These are phyloP conservation scores for Trinectes maculatus DNA, from an alignment of 2,113 vertebrate species.

Conservation along the genomic window DNA sequence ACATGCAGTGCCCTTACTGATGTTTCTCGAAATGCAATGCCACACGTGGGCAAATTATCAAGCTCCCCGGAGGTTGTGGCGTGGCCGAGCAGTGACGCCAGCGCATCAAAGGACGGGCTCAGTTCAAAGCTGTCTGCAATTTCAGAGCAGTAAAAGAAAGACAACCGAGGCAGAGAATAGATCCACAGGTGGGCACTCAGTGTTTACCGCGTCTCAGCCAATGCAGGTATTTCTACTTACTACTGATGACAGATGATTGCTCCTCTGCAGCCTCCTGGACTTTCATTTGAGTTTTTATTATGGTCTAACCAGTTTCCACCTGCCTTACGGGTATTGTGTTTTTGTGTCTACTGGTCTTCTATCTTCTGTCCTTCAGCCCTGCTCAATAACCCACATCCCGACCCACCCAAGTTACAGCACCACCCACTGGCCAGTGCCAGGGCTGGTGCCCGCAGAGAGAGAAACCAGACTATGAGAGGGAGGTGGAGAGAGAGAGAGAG, in stretches of 20 bases:
- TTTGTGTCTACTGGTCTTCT: not conserved
- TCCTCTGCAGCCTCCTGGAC: not conserved
- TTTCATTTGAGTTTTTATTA: slow-evolving; percentile 8
- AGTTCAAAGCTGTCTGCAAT: slow-evolving; percentile 68
- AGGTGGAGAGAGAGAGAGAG: slow-evolving; percentile 3
- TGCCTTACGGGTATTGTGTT: slow-evolving; percentile 10
- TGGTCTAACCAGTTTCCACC: slow-evolving; percentile 13
- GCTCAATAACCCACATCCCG: slow-evolving; percentile 18
- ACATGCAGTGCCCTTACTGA: slow-evolving; percentile 55
- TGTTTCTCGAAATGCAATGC: slow-evolving; percentile 55
- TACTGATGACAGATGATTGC: slow-evolving; percentile 68
- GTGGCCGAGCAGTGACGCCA: slow-evolving; percentile 55
- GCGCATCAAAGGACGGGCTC: slow-evolving; percentile 59
- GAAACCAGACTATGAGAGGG: slow-evolving; percentile 32
- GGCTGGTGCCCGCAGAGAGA: slow-evolving; percentile 56
- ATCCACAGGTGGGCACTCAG: slow-evolving; percentile 72
- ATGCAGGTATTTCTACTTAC: slow-evolving; percentile 43
- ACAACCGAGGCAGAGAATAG: slow-evolving; percentile 63
- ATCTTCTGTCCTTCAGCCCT: not conserved
- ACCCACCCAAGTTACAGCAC: slow-evolving; percentile 42
- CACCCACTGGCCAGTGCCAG: slow-evolving; percentile 56
- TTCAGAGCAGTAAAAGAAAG: slow-evolving; percentile 58
- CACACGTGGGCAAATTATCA: slow-evolving; percentile 61
- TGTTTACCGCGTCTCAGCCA: slow-evolving; percentile 34
- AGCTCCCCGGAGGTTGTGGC: slow-evolving; percentile 57